Conservation (phyloP, 2,113 vertebrate genomes). For the Martes martes region DNA sequence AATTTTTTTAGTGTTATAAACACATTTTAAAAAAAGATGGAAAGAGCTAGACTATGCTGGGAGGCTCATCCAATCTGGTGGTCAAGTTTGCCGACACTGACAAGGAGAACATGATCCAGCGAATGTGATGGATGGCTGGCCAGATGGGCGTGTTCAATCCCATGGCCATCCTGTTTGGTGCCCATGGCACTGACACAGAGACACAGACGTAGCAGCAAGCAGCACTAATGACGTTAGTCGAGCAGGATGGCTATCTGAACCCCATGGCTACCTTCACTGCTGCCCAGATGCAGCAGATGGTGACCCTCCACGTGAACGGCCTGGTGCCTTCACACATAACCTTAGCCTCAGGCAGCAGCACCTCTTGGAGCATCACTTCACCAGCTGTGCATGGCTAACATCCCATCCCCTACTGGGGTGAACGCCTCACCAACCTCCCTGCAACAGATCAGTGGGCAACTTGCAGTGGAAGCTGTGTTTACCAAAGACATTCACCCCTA, state of each 20-base stretch:
- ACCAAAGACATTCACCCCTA: conserved; percentile 98
- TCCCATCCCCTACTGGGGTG: conserved; percentile 96
- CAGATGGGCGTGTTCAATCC: conserved; percentile 99
- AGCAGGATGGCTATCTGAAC: conserved; percentile 97
- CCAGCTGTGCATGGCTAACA: conserved; percentile 95
- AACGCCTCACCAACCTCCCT: conserved; percentile 95
- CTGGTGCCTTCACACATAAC: conserved; percentile 95
- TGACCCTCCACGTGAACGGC: conserved; percentile 94
- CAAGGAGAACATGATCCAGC: conserved; percentile 97
- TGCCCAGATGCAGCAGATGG: conserved; percentile 99
- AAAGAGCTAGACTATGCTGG: conserved; percentile 79
- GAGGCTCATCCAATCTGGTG: conserved; percentile 97
- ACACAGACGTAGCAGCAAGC: conserved; percentile 99
- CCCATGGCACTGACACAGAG: conserved; percentile 96
- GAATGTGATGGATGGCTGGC: conserved; percentile 99
- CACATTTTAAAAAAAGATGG: neutral
- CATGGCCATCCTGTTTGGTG: conserved; percentile 97
- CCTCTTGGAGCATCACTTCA: conserved; percentile 96
- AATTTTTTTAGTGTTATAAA: neutral
- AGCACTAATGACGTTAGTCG: conserved; percentile 94
- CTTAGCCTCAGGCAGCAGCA: conserved; percentile 98
- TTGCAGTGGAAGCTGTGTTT: conserved; percentile 96
- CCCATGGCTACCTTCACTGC: conserved; percentile 98
- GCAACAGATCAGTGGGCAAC: conserved; percentile 95
- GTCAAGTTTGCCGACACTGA: conserved; percentile 99